These are phyloP conservation scores for Ambastaia sidthimunki DNA, from an alignment of 2,797 vertebrate genomes.

Conservation along the genomic window DNA sequence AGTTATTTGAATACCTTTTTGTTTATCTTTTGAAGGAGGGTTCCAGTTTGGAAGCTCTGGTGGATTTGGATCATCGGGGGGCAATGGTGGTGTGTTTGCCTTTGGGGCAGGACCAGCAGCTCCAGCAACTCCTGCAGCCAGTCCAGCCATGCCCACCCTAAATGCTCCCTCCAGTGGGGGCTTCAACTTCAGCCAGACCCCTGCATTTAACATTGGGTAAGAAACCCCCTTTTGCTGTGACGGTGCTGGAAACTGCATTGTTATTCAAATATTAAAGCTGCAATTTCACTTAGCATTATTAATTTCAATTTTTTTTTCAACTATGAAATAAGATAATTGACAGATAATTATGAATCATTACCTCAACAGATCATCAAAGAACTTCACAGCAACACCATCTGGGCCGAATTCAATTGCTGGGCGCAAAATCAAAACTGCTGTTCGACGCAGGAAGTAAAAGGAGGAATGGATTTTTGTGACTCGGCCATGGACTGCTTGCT, in stretches of 20 bases:
- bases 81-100: slow-evolving; percentile 82
- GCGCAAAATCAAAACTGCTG: slow-evolving; percentile 95
- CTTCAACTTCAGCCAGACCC: slow-evolving; percentile 81
- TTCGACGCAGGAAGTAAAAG: slow-evolving; percentile 92
- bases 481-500: slow-evolving; percentile 43
- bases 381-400: slow-evolving; percentile 71
- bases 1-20: not conserved
- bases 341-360: not conserved
- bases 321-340: too few relatives aligned
- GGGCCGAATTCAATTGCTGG: slow-evolving; percentile 80
- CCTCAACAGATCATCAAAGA: slow-evolving; percentile 77
- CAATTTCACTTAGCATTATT: too few relatives aligned
- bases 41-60: slow-evolving; percentile 88
- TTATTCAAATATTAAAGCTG: not conserved
- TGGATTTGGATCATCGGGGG: slow-evolving; percentile 82
- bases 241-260: not conserved
- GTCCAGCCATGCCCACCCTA: slow-evolving; percentile 77
- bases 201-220: slow-evolving; percentile 88
- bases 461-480: slow-evolving; percentile 8
- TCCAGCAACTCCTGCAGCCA: slow-evolving; percentile 73
- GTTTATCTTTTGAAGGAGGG: slow-evolving; percentile 52
- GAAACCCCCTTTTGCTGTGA: slow-evolving; percentile 15
- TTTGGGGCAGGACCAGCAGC: slow-evolving; percentile 79
- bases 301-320: not conserved
- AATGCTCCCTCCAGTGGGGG: slow-evolving; percentile 66